Conservation (phyloP, 1,140 invertebrate genomes). For the Drosophila littoralis region DNA sequence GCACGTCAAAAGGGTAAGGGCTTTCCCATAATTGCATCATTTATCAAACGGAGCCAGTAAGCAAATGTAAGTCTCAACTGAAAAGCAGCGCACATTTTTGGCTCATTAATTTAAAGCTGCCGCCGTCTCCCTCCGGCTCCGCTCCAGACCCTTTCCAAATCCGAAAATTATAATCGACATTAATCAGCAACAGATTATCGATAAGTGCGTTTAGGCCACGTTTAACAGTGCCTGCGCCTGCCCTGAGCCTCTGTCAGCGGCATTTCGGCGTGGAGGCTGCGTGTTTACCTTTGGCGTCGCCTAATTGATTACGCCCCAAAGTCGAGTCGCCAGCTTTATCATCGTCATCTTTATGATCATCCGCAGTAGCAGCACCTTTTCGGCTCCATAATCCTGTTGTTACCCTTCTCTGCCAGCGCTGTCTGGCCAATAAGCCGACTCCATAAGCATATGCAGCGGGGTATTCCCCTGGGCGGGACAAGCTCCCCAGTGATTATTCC, state of each 20-base stretch:
- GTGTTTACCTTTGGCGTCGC: slow-evolving; percentile 66
- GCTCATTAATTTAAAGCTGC: slow-evolving; percentile 46
- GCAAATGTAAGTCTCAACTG: slow-evolving; percentile 61
- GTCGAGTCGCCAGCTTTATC: slow-evolving; percentile 37
- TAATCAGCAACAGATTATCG: slow-evolving; percentile 76
- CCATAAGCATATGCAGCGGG: neutral
- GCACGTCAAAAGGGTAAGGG: slow-evolving; percentile 17
- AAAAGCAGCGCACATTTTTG: slow-evolving; percentile 1
- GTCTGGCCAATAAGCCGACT: slow-evolving; percentile 26
- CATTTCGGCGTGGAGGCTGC: slow-evolving; percentile 33
- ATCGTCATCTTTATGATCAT: slow-evolving; percentile 18
- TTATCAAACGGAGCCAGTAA: slow-evolving; percentile 58
- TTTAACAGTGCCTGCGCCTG: slow-evolving; percentile 16
- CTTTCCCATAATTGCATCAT: slow-evolving; percentile 65
- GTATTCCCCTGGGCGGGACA: neutral
- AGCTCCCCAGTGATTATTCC: slow-evolving; percentile 54
- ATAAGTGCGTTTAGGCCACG: slow-evolving; percentile 62
- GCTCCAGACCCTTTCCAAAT: neutral
- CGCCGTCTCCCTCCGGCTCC: neutral
- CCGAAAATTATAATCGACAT: slow-evolving; percentile 71
- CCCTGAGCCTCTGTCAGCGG: slow-evolving; percentile 42
- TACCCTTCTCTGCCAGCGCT: slow-evolving; percentile 25
- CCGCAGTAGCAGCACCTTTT: neutral
- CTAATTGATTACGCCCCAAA: slow-evolving; percentile 76
- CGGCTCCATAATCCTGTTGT: neutral